These are phyloP conservation scores for Climacteris rufus DNA, from an alignment of 2,113 vertebrate species.

Conservation along the genomic window DNA sequence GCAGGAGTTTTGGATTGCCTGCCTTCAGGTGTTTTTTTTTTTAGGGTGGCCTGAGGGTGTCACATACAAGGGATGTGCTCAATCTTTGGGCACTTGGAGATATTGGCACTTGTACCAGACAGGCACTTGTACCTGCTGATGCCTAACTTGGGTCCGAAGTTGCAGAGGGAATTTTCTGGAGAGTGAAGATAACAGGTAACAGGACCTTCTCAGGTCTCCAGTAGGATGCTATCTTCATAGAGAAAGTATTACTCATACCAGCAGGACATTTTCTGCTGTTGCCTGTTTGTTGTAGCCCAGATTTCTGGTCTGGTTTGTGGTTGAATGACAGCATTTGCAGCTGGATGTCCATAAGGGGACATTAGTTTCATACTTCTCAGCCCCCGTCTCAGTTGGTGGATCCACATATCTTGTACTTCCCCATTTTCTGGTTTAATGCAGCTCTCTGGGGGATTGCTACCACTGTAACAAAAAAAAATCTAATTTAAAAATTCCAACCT, in stretches of 20 bases:
- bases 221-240: neutral
- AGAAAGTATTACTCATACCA: neutral
- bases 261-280: neutral
- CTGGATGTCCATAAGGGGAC: neutral
- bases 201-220: neutral
- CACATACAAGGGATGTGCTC: neutral
- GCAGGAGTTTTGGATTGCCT: neutral
- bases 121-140: neutral
- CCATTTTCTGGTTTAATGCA: neutral
- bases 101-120: no score
- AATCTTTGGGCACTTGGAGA: neutral
- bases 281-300: neutral
- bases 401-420: neutral
- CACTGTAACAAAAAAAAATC: neutral
- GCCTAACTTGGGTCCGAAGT: neutral
- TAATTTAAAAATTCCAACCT: neutral
- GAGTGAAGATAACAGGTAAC: neutral
- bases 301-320: neutral
- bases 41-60: neutral
- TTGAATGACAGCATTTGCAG: neutral
- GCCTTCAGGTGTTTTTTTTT: neutral
- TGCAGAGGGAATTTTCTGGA: neutral
- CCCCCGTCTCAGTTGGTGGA: neutral
- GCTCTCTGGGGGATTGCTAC: neutral
- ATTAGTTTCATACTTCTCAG: neutral